Evolutionary conservation across 1,140 invertebrate genomes (phyloP), one percentile per base, ranked within the genome.

Genomic region (Eurytemora carolleeae): DNA sequence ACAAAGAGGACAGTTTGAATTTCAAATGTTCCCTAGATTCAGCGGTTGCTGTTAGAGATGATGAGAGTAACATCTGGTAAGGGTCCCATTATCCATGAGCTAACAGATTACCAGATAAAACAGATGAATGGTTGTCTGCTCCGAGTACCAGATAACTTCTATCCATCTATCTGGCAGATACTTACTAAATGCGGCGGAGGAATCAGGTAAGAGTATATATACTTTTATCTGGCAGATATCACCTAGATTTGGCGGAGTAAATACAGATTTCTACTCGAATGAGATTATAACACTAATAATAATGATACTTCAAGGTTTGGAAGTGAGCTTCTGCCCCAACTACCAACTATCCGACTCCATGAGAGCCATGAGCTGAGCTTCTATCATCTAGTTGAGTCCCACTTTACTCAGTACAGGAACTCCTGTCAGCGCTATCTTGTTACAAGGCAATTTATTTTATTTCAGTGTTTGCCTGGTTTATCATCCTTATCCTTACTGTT

Each of bases 51-150:
- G n/a, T n/a, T n/a, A n/a, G n/a, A n/a, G n/a, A n/a, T n/a, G n/a
- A n/a, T n/a, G n/a, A n/a, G n/a, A n/a, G n/a, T n/a, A n/a, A n/a
- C n/a, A n/a, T n/a, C n/a, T n/a, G n/a, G n/a, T n/a, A n/a, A n/a
- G n/a, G n/a, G n/a, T n/a, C n/a, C n/a, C n/a, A n/a, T n/a, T n/a
- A n/a, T n/a, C n/a, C n/a, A n/a, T n/a, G n/a, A 44, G 64, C 74
- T 87, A 52, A 82, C 79, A 2, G 77, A 80, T 1, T 72, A 87
- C 24, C 82, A 92, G 70, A 79, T 84, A 55, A 78, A 94, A 31
- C 85, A 86, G 72, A 79, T 99, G 23, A 93, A 97, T 76, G 95
- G 95, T 2, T 92, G 92, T 67, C 73, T 98, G 12, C 95, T 93
- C 69, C 78, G 92, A 56, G 93, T 97, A 0, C 95, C 95, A 0